A percentile compares a stretch with the other conserved stretches of the same genome.
phyloP scores from a whole-genome alignment of 2,797 vertebrate genomes.

The Tokudaia tokunoshimensis region DNA sequence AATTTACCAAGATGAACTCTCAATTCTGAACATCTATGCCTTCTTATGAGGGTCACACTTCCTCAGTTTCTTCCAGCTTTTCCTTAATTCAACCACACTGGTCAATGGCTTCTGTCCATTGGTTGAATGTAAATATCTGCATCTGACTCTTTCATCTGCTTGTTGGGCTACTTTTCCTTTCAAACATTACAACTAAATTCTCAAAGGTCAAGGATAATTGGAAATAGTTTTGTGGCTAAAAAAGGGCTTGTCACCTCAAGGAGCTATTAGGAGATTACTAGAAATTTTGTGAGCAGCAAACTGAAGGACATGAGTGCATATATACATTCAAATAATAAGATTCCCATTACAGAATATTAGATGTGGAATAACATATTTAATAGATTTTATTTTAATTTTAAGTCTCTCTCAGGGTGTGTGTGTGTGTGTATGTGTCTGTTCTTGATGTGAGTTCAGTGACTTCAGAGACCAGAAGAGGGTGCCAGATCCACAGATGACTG shows the following conservation, averaged over 20 bases:
- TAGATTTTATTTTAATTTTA: not conserved
- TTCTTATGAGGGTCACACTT: too few species aligned
- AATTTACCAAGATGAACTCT: too few species aligned
- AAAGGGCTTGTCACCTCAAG: not conserved
- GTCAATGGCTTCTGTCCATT: too few species aligned
- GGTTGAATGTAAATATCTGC: too few species aligned
- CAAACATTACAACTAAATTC: not conserved
- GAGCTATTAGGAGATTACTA: not conserved
- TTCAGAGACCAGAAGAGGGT: not conserved
- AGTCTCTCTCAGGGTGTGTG: too few species aligned
- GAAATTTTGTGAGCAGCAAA: not conserved
- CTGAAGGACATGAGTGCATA: not conserved
- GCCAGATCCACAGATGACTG: not conserved
- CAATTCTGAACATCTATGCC: too few species aligned
- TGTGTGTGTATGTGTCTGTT: not conserved
- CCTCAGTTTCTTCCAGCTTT: too few species aligned
- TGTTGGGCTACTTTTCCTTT: not conserved
- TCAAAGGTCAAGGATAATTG: not conserved
- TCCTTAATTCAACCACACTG: too few species aligned
- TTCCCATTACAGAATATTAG: not conserved
- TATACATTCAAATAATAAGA: not conserved
- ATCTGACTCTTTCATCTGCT: too few species aligned
- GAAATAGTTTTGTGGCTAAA: not conserved
- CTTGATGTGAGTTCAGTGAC: not conserved
- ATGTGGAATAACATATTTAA: not conserved